Evolutionary conservation across 2,113 vertebrate species (phyloP).

Genomic region (Silurus meridionalis): DNA sequence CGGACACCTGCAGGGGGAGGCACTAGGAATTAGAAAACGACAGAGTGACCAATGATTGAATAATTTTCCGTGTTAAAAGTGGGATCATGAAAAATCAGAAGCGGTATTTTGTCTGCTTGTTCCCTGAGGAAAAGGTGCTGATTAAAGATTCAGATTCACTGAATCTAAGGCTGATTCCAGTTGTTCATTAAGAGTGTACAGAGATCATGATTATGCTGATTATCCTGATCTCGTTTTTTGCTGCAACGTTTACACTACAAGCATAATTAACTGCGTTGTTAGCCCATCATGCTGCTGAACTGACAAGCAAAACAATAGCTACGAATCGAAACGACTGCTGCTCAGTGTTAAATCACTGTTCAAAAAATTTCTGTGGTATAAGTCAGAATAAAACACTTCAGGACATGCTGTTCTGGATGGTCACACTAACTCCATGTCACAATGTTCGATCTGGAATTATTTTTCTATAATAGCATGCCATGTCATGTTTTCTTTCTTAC

Average conservation of each 20-base stretch:
- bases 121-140: background rate
- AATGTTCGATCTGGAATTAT: background rate
- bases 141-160: background rate
- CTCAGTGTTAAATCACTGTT: background rate
- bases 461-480: background rate
- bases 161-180: background rate
- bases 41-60: background rate
- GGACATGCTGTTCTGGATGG: background rate
- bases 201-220: background rate
- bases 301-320: background rate
- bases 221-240: background rate
- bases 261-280: background rate
- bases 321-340: background rate
- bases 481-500: background rate
- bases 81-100: background rate
- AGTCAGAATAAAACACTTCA: background rate
- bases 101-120: background rate
- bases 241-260: background rate
- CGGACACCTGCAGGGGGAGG: conserved; percentile 80
- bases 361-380: background rate
- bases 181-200: background rate
- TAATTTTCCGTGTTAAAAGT: background rate
- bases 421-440: background rate
- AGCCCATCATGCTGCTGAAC: background rate
- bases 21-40: background rate